Evolutionary conservation across 2,888 invertebrate species (phyloP).

Genomic region (Yponomeuta cagnagella): DNA sequence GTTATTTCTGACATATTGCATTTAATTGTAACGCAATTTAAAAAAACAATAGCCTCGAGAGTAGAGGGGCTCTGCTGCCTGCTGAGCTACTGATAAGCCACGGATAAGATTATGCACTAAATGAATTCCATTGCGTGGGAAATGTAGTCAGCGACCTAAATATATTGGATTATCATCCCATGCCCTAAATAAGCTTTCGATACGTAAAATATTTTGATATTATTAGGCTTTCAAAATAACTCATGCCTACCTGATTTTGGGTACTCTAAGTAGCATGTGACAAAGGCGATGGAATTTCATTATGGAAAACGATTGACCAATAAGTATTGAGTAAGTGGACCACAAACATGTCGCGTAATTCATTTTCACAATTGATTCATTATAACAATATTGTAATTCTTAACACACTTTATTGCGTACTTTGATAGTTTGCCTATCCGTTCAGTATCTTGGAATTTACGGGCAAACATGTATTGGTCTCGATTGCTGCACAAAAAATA

Average conservation of each 20-base stretch:
- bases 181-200: neutral
- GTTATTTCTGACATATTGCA: too few species aligned
- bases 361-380: neutral
- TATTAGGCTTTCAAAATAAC: neutral
- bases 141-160: neutral
- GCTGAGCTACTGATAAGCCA: neutral
- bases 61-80: neutral
- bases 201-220: neutral
- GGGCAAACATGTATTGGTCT: too few species aligned
- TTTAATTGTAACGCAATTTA: too few species aligned
- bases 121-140: neutral
- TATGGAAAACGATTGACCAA: neutral
- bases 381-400: neutral
- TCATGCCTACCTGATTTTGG: neutral
- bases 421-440: too few species aligned
- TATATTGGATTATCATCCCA: neutral
- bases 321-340: neutral
- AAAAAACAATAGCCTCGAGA: too few species aligned
- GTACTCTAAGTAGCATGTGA: neutral
- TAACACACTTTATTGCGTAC: neutral
- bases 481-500: too few species aligned
- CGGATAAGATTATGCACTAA: slow-evolving; percentile 1
- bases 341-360: neutral
- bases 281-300: neutral
- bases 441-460: too few species aligned